Conservation (phyloP, 2,113 vertebrate species). For the Murina feae region DNA sequence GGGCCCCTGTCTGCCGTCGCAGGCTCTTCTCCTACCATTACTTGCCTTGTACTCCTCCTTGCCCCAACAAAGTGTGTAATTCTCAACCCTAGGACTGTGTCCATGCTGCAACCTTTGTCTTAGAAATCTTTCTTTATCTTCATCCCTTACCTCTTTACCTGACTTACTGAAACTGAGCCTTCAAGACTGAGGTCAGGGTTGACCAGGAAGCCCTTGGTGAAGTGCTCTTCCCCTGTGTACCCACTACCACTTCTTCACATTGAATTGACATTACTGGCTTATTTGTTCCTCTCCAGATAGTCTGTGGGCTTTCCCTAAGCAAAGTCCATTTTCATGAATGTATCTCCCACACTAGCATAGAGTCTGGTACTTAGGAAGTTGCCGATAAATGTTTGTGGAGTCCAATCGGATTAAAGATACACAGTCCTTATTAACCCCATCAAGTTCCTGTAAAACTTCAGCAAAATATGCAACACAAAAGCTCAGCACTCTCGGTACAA, state of each 20-base stretch:
- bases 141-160: not conserved
- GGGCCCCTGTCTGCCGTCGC: not conserved
- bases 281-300: not conserved
- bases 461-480: not conserved
- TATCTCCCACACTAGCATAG: not conserved
- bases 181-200: not conserved
- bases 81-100: not conserved
- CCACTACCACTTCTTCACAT: not conserved
- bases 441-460: conserved; percentile 23
- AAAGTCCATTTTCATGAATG: not conserved
- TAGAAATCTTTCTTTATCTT: not conserved
- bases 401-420: not conserved
- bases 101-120: not conserved
- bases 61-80: not conserved
- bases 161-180: not conserved
- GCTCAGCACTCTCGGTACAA: not conserved
- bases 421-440: not conserved
- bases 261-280: not conserved
- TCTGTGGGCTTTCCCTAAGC: not conserved
- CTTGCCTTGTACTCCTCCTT: not conserved
- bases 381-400: not conserved
- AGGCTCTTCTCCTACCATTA: not conserved
- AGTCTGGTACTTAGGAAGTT: not conserved
- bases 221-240: not conserved
- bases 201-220: not conserved